phyloP scores from a whole-genome alignment of 2,113 vertebrate genomes.

The Calcarius ornatus region DNA sequence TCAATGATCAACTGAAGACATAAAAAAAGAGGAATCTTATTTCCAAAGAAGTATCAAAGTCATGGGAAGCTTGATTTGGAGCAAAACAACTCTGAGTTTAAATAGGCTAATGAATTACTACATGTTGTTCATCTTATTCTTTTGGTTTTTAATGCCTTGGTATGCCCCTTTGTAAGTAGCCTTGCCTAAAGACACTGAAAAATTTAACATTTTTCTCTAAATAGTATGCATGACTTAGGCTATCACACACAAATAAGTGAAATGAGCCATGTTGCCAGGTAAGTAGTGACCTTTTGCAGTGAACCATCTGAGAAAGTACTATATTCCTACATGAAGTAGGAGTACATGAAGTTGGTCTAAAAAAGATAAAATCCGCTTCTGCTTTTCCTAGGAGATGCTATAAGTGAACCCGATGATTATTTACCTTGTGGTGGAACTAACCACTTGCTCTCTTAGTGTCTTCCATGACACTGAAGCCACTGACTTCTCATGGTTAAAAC shows the following conservation, averaged over 20 bases:
- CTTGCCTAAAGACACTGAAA: background rate
- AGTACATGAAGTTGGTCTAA: background rate
- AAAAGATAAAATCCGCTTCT: background rate
- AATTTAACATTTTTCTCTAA: background rate
- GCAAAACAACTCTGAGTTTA: background rate
- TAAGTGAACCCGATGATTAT: background rate
- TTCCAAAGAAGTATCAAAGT: background rate
- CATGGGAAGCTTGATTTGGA: background rate
- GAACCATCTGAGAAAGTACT: background rate
- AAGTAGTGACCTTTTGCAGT: background rate
- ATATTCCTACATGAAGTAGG: background rate
- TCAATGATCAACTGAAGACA: background rate
- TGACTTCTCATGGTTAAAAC: background rate
- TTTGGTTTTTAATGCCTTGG: background rate
- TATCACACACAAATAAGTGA: background rate
- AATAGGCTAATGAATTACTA: background rate
- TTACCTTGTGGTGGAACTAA: background rate
- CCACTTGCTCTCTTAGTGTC: background rate
- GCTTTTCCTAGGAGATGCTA: background rate
- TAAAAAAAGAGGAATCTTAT: background rate
- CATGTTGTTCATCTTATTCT: background rate
- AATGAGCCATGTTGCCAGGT: background rate
- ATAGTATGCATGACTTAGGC: background rate
- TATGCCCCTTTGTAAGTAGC: background rate
- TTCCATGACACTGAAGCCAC: background rate